Evolutionary conservation across 1,140 invertebrate species (phyloP).

Genomic region (Anagrus nilaparvatae): DNA sequence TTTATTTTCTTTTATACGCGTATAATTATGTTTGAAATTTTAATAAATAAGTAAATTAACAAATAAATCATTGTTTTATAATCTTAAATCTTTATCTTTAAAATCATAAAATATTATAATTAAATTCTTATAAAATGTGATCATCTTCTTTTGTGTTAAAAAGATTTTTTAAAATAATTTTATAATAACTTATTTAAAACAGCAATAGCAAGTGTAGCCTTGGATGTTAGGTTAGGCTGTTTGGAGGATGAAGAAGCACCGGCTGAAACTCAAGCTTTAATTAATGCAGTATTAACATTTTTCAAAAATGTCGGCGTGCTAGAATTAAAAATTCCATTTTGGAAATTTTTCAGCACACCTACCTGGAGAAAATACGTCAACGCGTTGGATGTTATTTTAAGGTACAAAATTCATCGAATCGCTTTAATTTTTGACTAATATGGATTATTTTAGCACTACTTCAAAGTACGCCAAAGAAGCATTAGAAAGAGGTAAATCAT

Average conservation of each 20-base stretch:
- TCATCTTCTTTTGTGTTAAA: too few relatives aligned
- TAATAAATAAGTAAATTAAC: too few relatives aligned
- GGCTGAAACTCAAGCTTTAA: conserved; percentile 61
- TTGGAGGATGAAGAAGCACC: conserved; percentile 47
- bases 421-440: background rate
- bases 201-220: conserved; percentile 71
- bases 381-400: conserved; percentile 54
- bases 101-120: too few relatives aligned
- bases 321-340: conserved; percentile 69
- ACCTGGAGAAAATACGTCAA: conserved; percentile 63
- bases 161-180: too few relatives aligned
- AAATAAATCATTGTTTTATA: too few relatives aligned
- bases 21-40: too few relatives aligned
- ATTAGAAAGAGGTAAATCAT: conserved; percentile 23
- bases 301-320: conserved; percentile 70
- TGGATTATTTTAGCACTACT: conserved; percentile 43
- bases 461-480: conserved; percentile 36
- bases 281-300: conserved; percentile 66
- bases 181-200: conserved; percentile 7
- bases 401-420: conserved; percentile 43
- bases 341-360: conserved; percentile 66
- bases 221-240: conserved; percentile 70
- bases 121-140: too few relatives aligned
- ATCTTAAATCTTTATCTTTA: too few relatives aligned
- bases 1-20: too few relatives aligned